phyloP scores from a whole-genome alignment of 2,797 vertebrate species.

The Rachycentron canadum region DNA sequence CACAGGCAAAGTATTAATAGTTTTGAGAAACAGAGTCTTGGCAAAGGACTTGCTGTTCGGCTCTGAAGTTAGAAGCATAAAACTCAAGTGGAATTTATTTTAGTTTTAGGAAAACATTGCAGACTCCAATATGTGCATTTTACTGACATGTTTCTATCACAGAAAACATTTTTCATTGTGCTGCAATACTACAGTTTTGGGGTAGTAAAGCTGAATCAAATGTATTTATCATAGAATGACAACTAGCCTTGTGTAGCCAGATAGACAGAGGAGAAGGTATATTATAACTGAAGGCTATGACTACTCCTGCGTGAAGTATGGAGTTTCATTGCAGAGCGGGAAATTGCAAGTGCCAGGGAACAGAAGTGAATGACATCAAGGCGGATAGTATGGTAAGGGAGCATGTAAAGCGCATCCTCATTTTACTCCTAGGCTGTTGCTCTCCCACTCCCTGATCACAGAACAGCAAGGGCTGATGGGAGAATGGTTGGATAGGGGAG shows the following conservation, averaged over 20 bases:
- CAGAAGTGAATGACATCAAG: slow-evolving; percentile 77
- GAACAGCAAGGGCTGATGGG: slow-evolving; percentile 74
- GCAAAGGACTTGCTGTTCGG: slow-evolving; percentile 27
- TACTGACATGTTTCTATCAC: slow-evolving; percentile 9
- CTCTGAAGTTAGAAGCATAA: slow-evolving; percentile 17
- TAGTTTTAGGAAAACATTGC: slow-evolving; percentile 26
- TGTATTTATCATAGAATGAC: slow-evolving; percentile 57
- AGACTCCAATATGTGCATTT: slow-evolving; percentile 8
- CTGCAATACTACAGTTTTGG: slow-evolving; percentile 21
- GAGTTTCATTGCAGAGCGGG: slow-evolving; percentile 66
- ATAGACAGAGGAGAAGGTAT: slow-evolving; percentile 55
- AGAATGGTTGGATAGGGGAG: slow-evolving; percentile 59
- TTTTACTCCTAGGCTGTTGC: slow-evolving; percentile 74
- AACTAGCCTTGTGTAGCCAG: slow-evolving; percentile 34
- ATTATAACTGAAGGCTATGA: slow-evolving; percentile 58
- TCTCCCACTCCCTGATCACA: slow-evolving; percentile 79
- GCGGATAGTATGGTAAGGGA: slow-evolving; percentile 70
- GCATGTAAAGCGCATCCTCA: slow-evolving; percentile 79
- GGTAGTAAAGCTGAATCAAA: slow-evolving; percentile 31
- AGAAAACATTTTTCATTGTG: slow-evolving; percentile 8
- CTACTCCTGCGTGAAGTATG: slow-evolving; percentile 67
- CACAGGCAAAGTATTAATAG: slow-evolving; percentile 49
- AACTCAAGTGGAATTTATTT: slow-evolving; percentile 36
- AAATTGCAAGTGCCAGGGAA: slow-evolving; percentile 76
- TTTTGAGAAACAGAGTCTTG: slow-evolving; percentile 40